Evolutionary conservation across 2,888 invertebrate genomes (phyloP).

Genomic region (Drosophila kambysellisi): DNA sequence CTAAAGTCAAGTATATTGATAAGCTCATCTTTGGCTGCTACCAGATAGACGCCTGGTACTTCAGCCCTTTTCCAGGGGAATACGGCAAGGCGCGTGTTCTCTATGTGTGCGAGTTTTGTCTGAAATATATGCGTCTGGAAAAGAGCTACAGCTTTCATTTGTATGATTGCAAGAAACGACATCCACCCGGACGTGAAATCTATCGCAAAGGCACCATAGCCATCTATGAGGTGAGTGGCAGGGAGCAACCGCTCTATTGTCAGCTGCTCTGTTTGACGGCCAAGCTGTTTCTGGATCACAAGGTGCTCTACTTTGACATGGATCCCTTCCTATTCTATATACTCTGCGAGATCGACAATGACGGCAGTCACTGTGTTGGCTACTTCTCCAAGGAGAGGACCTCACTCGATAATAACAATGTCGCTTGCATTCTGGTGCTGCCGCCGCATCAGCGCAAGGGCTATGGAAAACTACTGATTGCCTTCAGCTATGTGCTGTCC

Average conservation of each 20-base stretch:
- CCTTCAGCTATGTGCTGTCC: slow-evolving; percentile 98
- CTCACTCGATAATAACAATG: slow-evolving; percentile 97
- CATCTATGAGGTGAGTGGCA: slow-evolving; percentile 98
- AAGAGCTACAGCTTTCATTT: slow-evolving; percentile 95
- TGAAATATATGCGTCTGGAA: slow-evolving; percentile 97
- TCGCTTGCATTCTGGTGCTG: slow-evolving; percentile 97
- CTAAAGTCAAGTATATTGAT: slow-evolving; percentile 86
- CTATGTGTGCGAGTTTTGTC: slow-evolving; percentile 98
- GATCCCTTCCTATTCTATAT: slow-evolving; percentile 99
- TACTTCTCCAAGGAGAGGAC: slow-evolving; percentile 99
- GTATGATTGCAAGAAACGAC: slow-evolving; percentile 93
- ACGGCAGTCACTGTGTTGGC: slow-evolving; percentile 97
- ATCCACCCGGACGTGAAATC: slow-evolving; percentile 98
- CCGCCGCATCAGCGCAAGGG: slow-evolving; percentile 99
- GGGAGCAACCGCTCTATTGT: slow-evolving; percentile 97
- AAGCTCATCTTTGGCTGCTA: slow-evolving; percentile 95
- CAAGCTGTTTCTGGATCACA: slow-evolving; percentile 98
- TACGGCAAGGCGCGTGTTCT: slow-evolving; percentile 95
- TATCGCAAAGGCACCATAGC: slow-evolving; percentile 97
- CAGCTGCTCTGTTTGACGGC: slow-evolving; percentile 98
- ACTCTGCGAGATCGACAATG: slow-evolving; percentile 92
- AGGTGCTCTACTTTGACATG: slow-evolving; percentile 98
- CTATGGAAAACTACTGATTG: slow-evolving; percentile 96
- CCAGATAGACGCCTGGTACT: slow-evolving; percentile 99
- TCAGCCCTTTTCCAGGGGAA: slow-evolving; percentile 99